A percentile compares a stretch with the other conserved stretches of the same genome.
Evolutionary conservation across 2,797 vertebrate genomes (phyloP).

Genomic region (Acanthopagrus latus): DNA sequence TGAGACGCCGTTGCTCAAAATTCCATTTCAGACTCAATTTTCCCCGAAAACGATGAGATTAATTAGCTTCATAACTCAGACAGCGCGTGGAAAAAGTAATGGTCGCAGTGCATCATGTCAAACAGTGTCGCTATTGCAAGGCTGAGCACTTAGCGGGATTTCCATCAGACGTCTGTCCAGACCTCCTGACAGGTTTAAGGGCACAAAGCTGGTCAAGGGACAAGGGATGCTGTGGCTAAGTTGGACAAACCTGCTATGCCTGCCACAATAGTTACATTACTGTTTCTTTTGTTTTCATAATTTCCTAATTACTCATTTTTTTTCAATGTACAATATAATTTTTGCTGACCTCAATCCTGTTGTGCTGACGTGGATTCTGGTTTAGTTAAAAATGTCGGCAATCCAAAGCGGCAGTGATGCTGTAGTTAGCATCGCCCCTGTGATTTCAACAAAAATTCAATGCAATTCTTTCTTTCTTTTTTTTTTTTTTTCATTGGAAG

Average conservation of each 20-base stretch:
- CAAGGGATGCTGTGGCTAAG: conserved; percentile 14
- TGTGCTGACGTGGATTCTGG: no score
- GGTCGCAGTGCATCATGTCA: conserved; percentile 54
- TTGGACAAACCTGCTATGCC: not conserved
- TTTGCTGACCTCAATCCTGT: no score
- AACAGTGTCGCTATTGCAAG: conserved; percentile 46
- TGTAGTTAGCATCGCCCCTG: no score
- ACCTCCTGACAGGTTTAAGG: conserved; percentile 31
- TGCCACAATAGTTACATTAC: no score
- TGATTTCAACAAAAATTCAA: no score
- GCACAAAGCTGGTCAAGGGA: conserved; percentile 12
- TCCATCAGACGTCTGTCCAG: conserved; percentile 37
- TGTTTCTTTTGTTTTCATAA: no score
- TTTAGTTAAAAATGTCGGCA: no score
- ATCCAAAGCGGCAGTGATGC: no score
- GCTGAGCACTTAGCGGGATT: conserved; percentile 20
- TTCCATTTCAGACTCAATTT: conserved; percentile 66
- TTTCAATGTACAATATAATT: no score
- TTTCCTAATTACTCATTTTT: no score
- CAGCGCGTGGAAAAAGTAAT: conserved; percentile 49
- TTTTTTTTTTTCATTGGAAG: no score
- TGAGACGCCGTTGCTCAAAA: conserved; percentile 46
- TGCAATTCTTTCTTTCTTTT: no score
- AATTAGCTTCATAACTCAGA: conserved; percentile 66
- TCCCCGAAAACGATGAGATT: conserved; percentile 61